Base-by-base conservation (phyloP, 2,797 vertebrate species). In the Steatocranus sp. region DNA sequence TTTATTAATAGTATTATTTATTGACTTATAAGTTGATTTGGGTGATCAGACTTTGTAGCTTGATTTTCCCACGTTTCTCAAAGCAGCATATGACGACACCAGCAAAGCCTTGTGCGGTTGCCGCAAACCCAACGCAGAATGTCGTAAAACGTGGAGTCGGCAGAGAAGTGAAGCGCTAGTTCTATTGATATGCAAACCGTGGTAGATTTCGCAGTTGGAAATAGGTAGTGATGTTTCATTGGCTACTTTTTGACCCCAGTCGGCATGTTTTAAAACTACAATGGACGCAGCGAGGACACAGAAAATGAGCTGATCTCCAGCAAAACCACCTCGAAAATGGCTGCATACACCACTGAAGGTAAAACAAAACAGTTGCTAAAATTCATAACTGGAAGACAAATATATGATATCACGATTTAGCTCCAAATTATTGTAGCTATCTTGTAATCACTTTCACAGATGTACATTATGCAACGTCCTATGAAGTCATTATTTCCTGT, bases 261-360 rank as follows among this genome's bases (percentile, higher is more conserved):
- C 7, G 6, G 4, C 38, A 1, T 36, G 27, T 10, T 73, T 73
- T 66, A 23, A 85, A 61, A 17, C 7, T 50, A 63, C 32, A 27
- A 38, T 30, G 63, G 63, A 76, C 11, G 15, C 9, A 25, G 38
- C 15, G 70, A 75, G 36, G 32, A 11, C 73, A 46, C 78, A 17
- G 63, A 87, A 86, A 86, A 89, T 91, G 88, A 91, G 88, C 23
- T 87, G 56, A 94, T 80, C 20, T 56, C 6, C 20, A 46, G 18
- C 78, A 75, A 79, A 89, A 88, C 73, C 25, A 89, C 81, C 82
- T 79, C 63, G 32, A 92, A 87, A 84, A 96, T 97, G 96, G 92
- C 95, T 91, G 92, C 96, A 76, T 96, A 94, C 88, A 92, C 82
- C 91, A 58, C 86, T 53, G 94, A 95, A 92, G 96, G 96, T 96